These are phyloP conservation scores for Nephrotoma guestfalica DNA, from an alignment of 2,888 invertebrate genomes.

Conservation along the genomic window DNA sequence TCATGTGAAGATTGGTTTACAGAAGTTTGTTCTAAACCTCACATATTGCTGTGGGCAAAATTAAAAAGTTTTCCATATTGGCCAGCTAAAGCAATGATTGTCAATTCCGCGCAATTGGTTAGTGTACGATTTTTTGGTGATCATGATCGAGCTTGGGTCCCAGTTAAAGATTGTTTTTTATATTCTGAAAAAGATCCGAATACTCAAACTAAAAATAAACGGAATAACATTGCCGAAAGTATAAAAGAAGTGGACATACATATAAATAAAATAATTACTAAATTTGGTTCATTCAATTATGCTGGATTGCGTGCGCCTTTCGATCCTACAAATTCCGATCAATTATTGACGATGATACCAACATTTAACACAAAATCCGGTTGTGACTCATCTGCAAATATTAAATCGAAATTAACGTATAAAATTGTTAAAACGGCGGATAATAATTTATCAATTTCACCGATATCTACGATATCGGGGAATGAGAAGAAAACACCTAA, in stretches of 20 bases:
- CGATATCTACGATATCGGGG: neutral
- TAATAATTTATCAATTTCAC: slow-evolving; percentile 25
- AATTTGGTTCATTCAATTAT: slow-evolving; percentile 58
- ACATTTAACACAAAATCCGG: slow-evolving; percentile 19
- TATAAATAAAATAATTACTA: slow-evolving; percentile 52
- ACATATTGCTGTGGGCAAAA: slow-evolving; percentile 90
- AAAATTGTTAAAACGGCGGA: slow-evolving; percentile 31
- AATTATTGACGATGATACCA: slow-evolving; percentile 50
- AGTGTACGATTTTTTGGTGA: slow-evolving; percentile 92
- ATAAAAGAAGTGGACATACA: slow-evolving; percentile 63
- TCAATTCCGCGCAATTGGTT: slow-evolving; percentile 49
- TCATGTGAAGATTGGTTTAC: slow-evolving; percentile 77
- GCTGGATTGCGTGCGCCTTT: slow-evolving; percentile 55
- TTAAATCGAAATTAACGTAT: slow-evolving; percentile 27
- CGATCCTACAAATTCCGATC: slow-evolving; percentile 44
- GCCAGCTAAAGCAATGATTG: slow-evolving; percentile 82
- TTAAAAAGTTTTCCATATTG: slow-evolving; percentile 93
- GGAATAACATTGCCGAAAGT: slow-evolving; percentile 44
- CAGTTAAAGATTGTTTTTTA: slow-evolving; percentile 67
- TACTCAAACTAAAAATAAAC: slow-evolving; percentile 29
- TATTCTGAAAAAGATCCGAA: slow-evolving; percentile 65
- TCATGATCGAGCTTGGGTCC: slow-evolving; percentile 87
- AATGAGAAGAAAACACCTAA: neutral
- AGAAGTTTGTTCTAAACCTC: slow-evolving; percentile 80
- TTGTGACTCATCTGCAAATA: slow-evolving; percentile 12